Conservation (phyloP, 2,113 vertebrate species). For the Leucopsar rothschildi region DNA sequence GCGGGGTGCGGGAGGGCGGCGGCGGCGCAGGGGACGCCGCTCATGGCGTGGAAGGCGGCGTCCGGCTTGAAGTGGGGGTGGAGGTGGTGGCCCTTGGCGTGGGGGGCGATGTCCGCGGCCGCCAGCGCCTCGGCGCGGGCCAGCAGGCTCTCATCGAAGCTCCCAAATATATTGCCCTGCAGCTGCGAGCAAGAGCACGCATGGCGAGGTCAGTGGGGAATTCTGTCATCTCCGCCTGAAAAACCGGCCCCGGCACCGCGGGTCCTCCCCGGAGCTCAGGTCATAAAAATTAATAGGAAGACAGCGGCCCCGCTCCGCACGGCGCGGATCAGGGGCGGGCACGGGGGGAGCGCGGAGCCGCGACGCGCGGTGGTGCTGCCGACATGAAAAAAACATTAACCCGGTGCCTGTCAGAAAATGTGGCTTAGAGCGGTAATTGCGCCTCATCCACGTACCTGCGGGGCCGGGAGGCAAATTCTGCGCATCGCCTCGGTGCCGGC, state of each 20-base stretch:
- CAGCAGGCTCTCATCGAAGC: conserved; percentile 97
- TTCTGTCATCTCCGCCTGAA: conserved; percentile 88
- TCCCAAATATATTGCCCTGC: conserved; percentile 97
- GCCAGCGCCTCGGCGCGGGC: conserved; percentile 96
- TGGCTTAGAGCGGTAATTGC: conserved; percentile 74
- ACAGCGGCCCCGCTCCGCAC: conserved; percentile 83
- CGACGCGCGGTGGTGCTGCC: conserved; percentile 69
- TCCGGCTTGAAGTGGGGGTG: conserved; percentile 86
- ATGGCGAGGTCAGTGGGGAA: conserved; percentile 88
- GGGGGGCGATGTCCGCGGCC: conserved; percentile 90
- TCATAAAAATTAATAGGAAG: conserved; percentile 99
- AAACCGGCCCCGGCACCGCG: conserved; percentile 87
- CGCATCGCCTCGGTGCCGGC: conserved; percentile 90
- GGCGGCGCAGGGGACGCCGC: conserved; percentile 87
- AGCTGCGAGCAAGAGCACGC: conserved; percentile 89
- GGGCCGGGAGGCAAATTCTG: conserved; percentile 90
- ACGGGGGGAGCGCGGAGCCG: conserved; percentile 59
- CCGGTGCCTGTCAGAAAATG: conserved; percentile 74
- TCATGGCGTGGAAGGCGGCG: conserved; percentile 94
- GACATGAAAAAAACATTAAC: conserved; percentile 85
- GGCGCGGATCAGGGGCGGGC: conserved; percentile 78
- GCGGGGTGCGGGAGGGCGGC: conserved; percentile 84
- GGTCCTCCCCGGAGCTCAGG: conserved; percentile 88
- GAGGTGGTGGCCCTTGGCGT: conserved; percentile 87
- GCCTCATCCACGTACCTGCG: conserved; percentile 87